Evolutionary conservation across 1,140 invertebrate species (phyloP).

Genomic region (Diabrotica undecimpunctata): DNA sequence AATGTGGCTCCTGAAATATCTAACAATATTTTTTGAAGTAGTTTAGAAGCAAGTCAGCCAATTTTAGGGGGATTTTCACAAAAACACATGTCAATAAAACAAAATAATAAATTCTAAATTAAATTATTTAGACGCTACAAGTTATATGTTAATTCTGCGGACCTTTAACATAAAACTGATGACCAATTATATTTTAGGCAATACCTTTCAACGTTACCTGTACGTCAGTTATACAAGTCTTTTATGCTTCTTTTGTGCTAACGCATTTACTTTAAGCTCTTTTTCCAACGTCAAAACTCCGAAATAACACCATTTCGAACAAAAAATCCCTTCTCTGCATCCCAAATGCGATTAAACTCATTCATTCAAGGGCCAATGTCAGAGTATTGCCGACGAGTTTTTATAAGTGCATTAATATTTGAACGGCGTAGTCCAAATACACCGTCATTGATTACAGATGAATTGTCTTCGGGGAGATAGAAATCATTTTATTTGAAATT

Average conservation of each 20-base stretch:
- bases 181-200: too few relatives aligned
- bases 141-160: too few relatives aligned
- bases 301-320: neutral
- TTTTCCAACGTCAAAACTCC: neutral
- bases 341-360: constrained; percentile 13
- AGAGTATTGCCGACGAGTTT: constrained; percentile 10
- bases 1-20: too few relatives aligned
- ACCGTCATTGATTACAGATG: constrained; percentile 41
- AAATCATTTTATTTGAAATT: constrained; percentile 35
- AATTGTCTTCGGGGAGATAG: constrained; percentile 35
- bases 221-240: too few relatives aligned
- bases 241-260: neutral
- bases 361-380: constrained; percentile 8
- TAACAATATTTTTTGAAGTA: too few relatives aligned
- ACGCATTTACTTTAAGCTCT: neutral
- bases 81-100: too few relatives aligned
- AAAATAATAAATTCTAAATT: too few relatives aligned
- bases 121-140: too few relatives aligned
- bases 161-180: too few relatives aligned
- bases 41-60: too few relatives aligned
- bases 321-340: neutral
- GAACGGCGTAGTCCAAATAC: constrained; percentile 28
- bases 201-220: too few relatives aligned
- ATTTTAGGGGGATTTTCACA: too few relatives aligned
- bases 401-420: constrained; percentile 33